Evolutionary conservation across 2,888 invertebrate genomes (phyloP).

Genomic region (Drosophila kanekoi): DNA sequence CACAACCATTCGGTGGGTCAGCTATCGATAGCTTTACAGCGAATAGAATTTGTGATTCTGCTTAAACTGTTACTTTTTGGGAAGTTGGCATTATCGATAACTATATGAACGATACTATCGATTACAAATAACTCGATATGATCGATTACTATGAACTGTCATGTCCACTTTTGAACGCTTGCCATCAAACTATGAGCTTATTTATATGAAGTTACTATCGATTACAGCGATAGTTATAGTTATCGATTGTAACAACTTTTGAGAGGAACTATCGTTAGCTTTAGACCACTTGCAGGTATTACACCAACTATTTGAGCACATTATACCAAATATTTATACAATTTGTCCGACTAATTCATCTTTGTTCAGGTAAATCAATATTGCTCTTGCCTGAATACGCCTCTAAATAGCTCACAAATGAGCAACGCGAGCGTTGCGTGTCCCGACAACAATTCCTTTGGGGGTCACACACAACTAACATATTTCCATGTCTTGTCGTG

Average conservation of each 20-base stretch:
- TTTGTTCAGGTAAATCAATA: conserved; percentile 37
- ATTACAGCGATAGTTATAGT: no score
- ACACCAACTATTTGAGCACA: neutral
- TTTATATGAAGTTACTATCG: neutral
- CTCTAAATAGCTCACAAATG: conserved; percentile 18
- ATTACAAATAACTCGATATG: neutral
- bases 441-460: conserved; percentile 10
- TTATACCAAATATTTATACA: conserved; percentile 8
- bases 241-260: neutral
- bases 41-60: no score
- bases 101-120: neutral
- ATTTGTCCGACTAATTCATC: neutral
- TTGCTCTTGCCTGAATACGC: conserved; percentile 9
- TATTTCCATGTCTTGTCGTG: conserved; percentile 19
- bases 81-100: neutral
- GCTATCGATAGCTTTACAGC: no score
- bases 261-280: neutral
- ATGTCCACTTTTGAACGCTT: neutral
- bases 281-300: neutral
- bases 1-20: no score
- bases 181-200: neutral
- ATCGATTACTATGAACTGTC: neutral
- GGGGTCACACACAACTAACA: conserved; percentile 27
- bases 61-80: no score
- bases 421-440: conserved; percentile 49